Base-by-base conservation (phyloP, 1,140 invertebrate genomes). In the Stenopsyche tienmushanensis region DNA sequence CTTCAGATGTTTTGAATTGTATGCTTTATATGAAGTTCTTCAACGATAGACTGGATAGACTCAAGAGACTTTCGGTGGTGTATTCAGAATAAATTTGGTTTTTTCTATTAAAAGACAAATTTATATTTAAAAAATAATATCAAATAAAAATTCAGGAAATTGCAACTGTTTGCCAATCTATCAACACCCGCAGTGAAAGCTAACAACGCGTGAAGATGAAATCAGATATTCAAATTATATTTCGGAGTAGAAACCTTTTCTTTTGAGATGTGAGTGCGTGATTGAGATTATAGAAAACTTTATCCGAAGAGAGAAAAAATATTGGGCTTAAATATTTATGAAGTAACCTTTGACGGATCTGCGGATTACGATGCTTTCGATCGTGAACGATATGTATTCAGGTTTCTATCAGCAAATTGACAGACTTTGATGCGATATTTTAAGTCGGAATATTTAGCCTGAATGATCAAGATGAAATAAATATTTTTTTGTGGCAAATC, bases 171-270 rank as follows among this genome's bases (percentile, higher is more conserved):
- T n/a, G n/a, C n/a, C n/a, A n/a, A n/a, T n/a, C n/a, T n/a, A n/a
- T n/a, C n/a, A n/a, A n/a, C n/a, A n/a, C n/a, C n/a, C n/a, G n/a
- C 3, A 29, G 3, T 42, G 2, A 50, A 24, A 44, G 41, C 34
- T 49, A 58, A 55, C 63, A 65, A 58, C 25, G 10, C 63, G 42
- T 54, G 50, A 64, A 47, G 62, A 24, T 34, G 13, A 42, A 65
- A 65, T 57, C 18, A 65, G 41, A 58, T 65, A 65, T 65, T 64
- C 52, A 65, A 42, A 58, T 65, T 58, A 57, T 57, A 64, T 54
- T 64, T 29, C 17, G 13, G 29, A 52, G 50, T 53, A 23, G 29
- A 15, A 54, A 3, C 45, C 5, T 8, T 15, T 17, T 21, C 20
- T 15, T 49, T 25, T 23, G 21, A 44, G 54, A 45, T 45, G 26